Evolutionary conservation across 2,797 vertebrate genomes (phyloP), one percentile per base, ranked within the genome.

Genomic region (Sebastes jordani): DNA sequence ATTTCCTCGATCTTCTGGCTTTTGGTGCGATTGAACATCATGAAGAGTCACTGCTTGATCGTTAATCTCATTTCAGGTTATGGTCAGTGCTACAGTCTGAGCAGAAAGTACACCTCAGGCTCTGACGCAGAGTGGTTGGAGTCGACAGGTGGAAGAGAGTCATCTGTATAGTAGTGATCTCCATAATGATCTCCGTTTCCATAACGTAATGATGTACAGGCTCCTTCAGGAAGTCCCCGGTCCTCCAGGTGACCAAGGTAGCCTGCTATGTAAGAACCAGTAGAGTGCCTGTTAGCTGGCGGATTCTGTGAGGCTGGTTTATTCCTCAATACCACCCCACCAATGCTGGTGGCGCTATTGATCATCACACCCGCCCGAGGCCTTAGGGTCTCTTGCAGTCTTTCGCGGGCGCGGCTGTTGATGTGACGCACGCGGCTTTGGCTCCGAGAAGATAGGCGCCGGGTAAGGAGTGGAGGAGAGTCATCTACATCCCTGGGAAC

Each of bases 351-450:
- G 0, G 89, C 5, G 25, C 68, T 74, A 38, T 78, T 87, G 69
- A 86, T 78, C 29, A 71, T 42, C 38, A 80, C 82, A 30, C 78
- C 85, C 11, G 87, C 56, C 27, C 87, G 95, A 23, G 95, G 94
- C 90, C 96, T 97, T 73, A 91, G 92, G 81, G 97, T 97, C 87
- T 98, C 98, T 88, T 98, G 98, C 84, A 98, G 98, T 88, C 95
- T 96, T 91, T 98, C 98, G 1, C 96, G 97, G 71, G 99, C 98
- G 1, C 98, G 98, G 38, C 91, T 99, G 89, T 98, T 98, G 36
- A 99, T 99, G 77, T 99, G 98, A 16, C 99, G 97, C 7, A 99
- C 99, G 6, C 99, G 90, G 92, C 98, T 99, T 93, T 99, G 99
- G 91, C 99, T 99, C 42, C 99, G 95, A 16, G 98, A 99, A 0